Base-by-base conservation (phyloP, 2,888 invertebrate species). In the Gymnocheta viridis region DNA sequence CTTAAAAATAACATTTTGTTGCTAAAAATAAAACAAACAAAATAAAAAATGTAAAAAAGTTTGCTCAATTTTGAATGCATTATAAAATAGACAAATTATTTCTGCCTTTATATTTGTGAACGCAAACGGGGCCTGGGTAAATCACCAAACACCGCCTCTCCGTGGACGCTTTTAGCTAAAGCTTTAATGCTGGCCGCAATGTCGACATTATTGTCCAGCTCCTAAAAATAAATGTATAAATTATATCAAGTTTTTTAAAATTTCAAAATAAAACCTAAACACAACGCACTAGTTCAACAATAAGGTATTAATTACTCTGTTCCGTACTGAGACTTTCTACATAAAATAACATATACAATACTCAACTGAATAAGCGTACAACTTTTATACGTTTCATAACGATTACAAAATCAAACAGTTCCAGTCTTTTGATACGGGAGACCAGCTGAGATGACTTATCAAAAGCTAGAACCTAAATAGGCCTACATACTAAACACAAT, bases 171-270 rank as follows among this genome's bases (percentile, higher is more conserved):
- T 88, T 96, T 96, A 22, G 98, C 97, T 88, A 98, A 92, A n/a
- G 97, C 97, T 92, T 96, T 96, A 91, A 98, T 98, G 91, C 96
- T 97, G 54, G 97, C 97, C 86, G 97, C 97, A 90, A 98, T 98
- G 91, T 97, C 96, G 85, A 95, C 94, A 35, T 95, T 94, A 88
- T 95, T 94, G 89, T 94, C 94, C 91, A 91, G 84, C 41, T 89
- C 93, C 92, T 86, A 91, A 51, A 62, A 80, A 51, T 44, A 66
- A 27, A 47, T 17, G 6, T n/a, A n/a, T n/a, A 10, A 14, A 24
- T 19, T n/a, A 62, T 0, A 58, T 6, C 4, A 6, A 54, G 32
- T 32, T 32, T 32, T 4, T 32, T n/a, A n/a, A n/a, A n/a, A n/a
- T n/a, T n/a, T n/a, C n/a, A n/a, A n/a, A n/a, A n/a, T n/a, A n/a